Percentiles rank a stretch among this genome's conserved stretches.
Evolutionary conservation across 2,113 vertebrate species (phyloP).

Genomic region (Sinocyclocheilus rhinocerous): DNA sequence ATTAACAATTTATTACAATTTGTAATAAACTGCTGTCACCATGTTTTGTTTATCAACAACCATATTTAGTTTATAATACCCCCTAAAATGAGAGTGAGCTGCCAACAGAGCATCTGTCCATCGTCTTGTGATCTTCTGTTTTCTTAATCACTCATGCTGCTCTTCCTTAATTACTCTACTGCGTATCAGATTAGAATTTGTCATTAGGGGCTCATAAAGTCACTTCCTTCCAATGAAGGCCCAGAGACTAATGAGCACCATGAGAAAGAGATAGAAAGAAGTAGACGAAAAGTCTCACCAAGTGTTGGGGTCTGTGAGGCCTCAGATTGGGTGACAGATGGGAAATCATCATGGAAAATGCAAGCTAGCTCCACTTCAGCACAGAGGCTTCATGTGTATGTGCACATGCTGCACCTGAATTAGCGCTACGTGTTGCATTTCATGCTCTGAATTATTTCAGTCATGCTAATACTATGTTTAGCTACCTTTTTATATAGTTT

Average conservation of each 20-base stretch:
- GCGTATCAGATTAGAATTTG: slow-evolving; percentile 57
- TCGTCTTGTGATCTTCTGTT: slow-evolving; percentile 45
- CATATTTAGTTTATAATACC: not conserved
- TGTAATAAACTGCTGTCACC: not conserved
- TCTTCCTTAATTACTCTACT: slow-evolving; percentile 59
- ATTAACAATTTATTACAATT: not conserved
- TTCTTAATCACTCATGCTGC: slow-evolving; percentile 55
- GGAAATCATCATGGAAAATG: slow-evolving; percentile 1
- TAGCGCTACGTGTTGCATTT: not conserved
- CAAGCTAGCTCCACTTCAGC: slow-evolving; percentile 6
- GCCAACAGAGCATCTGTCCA: not conserved
- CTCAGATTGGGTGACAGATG: slow-evolving; percentile 18
- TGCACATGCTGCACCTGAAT: slow-evolving; percentile 17
- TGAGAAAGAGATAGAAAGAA: not conserved
- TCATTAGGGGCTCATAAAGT: slow-evolving; percentile 64
- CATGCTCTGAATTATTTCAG: slow-evolving; percentile 27
- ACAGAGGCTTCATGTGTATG: not conserved
- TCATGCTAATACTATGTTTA: not conserved
- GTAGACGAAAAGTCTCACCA: not conserved
- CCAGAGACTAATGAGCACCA: slow-evolving; percentile 41
- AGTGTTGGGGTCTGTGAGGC: not conserved
- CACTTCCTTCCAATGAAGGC: slow-evolving; percentile 50
- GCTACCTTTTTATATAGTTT: not conserved
- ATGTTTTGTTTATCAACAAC: not conserved
- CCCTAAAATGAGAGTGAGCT: not conserved